Evolutionary conservation across 2,888 invertebrate species (phyloP).

Genomic region (Eretmocerus hayati): DNA sequence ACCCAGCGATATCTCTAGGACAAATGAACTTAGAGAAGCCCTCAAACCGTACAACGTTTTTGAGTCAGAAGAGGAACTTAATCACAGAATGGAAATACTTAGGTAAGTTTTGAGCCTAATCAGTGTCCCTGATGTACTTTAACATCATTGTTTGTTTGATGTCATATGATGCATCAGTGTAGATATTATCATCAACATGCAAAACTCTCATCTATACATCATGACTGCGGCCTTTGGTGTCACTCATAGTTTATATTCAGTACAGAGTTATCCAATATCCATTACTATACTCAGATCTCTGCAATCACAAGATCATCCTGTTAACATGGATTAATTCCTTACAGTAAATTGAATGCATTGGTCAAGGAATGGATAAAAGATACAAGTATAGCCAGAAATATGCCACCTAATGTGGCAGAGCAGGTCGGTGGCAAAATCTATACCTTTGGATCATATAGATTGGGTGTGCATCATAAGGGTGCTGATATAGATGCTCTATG

Average conservation of each 20-base stretch:
- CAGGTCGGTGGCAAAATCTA: constrained; percentile 96
- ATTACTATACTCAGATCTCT: too few species aligned
- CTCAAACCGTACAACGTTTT: constrained; percentile 81
- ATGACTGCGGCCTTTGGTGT: too few species aligned
- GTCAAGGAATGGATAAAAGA: constrained; percentile 93
- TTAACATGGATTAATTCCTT: too few species aligned
- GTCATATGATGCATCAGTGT: too few species aligned
- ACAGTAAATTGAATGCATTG: constrained; percentile 74
- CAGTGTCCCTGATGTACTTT: too few species aligned
- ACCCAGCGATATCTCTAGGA: constrained; percentile 67
- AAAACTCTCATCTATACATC: too few species aligned
- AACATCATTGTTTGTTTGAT: too few species aligned
- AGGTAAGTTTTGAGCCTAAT: constrained; percentile 68
- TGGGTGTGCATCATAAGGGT: constrained; percentile 93
- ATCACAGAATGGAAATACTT: constrained; percentile 79
- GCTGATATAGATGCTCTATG: constrained; percentile 99
- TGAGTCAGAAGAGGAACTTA: constrained; percentile 83
- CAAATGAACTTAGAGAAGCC: constrained; percentile 69
- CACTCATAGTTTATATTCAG: too few species aligned
- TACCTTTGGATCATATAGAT: constrained; percentile 95
- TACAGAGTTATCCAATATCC: too few species aligned
- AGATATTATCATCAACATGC: too few species aligned
- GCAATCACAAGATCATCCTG: too few species aligned
- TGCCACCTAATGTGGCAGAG: constrained; percentile 69
- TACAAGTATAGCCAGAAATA: constrained; percentile 80